These are phyloP conservation scores for Pegoplata infirma DNA, from an alignment of 2,888 invertebrate species.

Conservation along the genomic window DNA sequence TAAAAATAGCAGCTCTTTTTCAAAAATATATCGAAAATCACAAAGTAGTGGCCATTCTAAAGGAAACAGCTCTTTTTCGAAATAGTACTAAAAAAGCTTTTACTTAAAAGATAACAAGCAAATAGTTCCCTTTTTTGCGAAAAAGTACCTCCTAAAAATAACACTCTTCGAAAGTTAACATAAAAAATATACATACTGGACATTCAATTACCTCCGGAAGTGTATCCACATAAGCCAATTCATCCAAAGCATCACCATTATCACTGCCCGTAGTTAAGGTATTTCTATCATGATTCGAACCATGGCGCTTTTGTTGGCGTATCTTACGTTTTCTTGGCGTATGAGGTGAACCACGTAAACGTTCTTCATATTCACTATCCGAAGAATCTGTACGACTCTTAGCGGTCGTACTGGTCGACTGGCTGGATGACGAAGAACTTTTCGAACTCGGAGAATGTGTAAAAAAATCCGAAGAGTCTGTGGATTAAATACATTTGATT, in stretches of 20 bases:
- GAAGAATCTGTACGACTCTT: conserved; percentile 82
- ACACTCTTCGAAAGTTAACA: too few species aligned
- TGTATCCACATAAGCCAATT: conserved; percentile 89
- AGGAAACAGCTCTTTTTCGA: too few species aligned
- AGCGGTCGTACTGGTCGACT: conserved; percentile 79
- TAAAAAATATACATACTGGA: too few species aligned
- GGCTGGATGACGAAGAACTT: conserved; percentile 79
- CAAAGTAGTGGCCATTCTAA: too few species aligned
- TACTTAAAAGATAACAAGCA: too few species aligned
- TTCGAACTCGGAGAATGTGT: conserved; percentile 79
- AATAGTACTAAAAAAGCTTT: too few species aligned
- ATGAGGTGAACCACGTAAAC: conserved; percentile 85
- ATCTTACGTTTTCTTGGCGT: conserved; percentile 86
- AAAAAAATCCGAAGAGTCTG: conserved; percentile 73
- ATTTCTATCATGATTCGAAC: conserved; percentile 66
- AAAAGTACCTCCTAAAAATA: too few species aligned
- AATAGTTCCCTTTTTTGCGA: too few species aligned
- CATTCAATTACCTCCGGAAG: conserved; percentile 91
- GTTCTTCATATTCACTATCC: conserved; percentile 84
- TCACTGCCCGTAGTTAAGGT: conserved; percentile 71
- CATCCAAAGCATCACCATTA: conserved; percentile 80
- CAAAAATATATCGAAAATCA: too few species aligned
- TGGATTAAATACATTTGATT: not conserved
- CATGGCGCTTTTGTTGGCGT: conserved; percentile 77
- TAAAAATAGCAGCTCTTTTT: too few species aligned